A percentile compares a stretch with the other conserved stretches of the same genome.
phyloP scores from a whole-genome alignment of 2,113 vertebrate genomes.

The Chionodraco myersi region DNA sequence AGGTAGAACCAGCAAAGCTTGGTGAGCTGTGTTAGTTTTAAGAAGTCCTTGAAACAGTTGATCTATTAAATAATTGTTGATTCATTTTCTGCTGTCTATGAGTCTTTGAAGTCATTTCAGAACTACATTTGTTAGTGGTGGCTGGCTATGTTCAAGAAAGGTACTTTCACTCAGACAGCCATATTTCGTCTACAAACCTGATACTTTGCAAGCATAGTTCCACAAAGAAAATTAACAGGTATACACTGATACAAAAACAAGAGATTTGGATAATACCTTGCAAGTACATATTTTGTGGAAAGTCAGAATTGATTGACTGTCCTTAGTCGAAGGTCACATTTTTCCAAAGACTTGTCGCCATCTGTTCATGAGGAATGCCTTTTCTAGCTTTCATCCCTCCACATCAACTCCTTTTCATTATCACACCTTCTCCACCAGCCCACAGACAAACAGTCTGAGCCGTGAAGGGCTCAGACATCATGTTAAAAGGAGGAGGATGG shows the following conservation, averaged over 20 bases:
- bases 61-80: no score
- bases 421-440: slow-evolving; percentile 5
- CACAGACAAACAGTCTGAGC: slow-evolving; percentile 6
- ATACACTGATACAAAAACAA: neutral
- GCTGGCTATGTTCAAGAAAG: neutral
- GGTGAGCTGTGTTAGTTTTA: neutral
- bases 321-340: slow-evolving; percentile 7
- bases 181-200: neutral
- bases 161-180: neutral
- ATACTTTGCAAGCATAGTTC: no score
- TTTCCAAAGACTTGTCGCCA: neutral
- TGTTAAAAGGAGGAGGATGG: neutral
- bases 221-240: neutral
- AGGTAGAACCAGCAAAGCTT: neutral
- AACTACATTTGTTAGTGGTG: neutral
- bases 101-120: no score
- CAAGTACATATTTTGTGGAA: neutral
- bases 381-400: slow-evolving; percentile 10
- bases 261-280: neutral
- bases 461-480: slow-evolving; percentile 11
- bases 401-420: slow-evolving; percentile 8
- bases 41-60: no score
- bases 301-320: slow-evolving; percentile 14
- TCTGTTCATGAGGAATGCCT: slow-evolving; percentile 21
- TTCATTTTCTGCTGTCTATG: neutral